These are phyloP conservation scores for Hymenopus coronatus DNA, from an alignment of 2,888 invertebrate genomes.

Conservation along the genomic window DNA sequence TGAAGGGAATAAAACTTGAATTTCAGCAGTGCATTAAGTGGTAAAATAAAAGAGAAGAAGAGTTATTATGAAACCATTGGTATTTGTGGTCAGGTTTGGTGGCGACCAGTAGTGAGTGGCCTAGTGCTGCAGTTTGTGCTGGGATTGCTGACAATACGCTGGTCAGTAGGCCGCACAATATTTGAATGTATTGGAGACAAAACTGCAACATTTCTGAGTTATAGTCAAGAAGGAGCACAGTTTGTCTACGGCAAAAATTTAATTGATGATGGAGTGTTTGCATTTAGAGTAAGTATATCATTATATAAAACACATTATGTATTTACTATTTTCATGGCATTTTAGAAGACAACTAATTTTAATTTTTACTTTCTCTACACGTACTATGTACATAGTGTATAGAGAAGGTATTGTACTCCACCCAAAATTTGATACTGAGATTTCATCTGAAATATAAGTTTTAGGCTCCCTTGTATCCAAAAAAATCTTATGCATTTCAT, in stretches of 20 bases:
- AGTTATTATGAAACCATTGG: background rate
- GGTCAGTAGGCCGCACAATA: constrained; percentile 72
- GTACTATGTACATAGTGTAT: too few relatives aligned
- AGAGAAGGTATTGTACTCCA: too few relatives aligned
- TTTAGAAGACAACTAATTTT: too few relatives aligned
- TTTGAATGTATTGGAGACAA: constrained; percentile 66
- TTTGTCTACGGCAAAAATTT: constrained; percentile 83
- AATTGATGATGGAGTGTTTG: constrained; percentile 63
- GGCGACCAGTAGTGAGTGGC: constrained; percentile 79
- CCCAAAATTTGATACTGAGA: too few relatives aligned
- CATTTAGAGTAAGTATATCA: constrained; percentile 69
- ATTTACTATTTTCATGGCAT: too few relatives aligned
- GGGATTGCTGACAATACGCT: constrained; percentile 81
- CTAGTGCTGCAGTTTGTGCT: constrained; percentile 79
- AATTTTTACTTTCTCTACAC: too few relatives aligned
- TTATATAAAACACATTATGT: too few relatives aligned
- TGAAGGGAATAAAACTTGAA: too few relatives aligned
- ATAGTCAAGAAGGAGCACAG: constrained; percentile 72
- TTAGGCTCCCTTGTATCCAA: too few relatives aligned
- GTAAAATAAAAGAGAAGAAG: background rate
- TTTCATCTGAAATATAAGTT: too few relatives aligned
- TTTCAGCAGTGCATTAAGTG: too few relatives aligned
- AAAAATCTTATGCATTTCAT: too few relatives aligned
- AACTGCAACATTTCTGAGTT: constrained; percentile 74
- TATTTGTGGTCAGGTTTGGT: constrained; percentile 57